Evolutionary conservation across 2,888 invertebrate species (phyloP), one percentile per base, ranked within the genome.

Genomic region (Diarsia mendica): DNA sequence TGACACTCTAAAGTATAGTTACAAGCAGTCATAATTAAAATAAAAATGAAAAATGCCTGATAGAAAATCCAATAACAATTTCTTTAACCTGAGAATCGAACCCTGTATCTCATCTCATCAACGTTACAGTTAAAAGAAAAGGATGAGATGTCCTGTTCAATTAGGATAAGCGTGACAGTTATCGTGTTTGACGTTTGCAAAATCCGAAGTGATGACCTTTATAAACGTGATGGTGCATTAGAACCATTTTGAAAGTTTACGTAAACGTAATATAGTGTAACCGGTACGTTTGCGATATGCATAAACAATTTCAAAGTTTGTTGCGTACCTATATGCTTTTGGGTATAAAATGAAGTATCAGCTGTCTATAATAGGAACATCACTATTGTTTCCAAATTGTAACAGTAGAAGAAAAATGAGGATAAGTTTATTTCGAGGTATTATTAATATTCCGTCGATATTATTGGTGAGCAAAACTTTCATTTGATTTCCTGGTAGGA

Each of bases 221-320:
- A 13, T 53, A n/a, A 28, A 13, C 5, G 2, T 72, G 71, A 79
- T 20, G 9, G 20, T 15, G 5, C 33, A 23, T 81, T 10, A 66
- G n/a, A 39, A 28, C n/a, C n/a, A 66, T 64, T 55, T 39, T 63
- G 33, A 64, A 58, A 13, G 11, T 75, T 9, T 0, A 9, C n/a
- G 4, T 44, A 55, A 81, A 67, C 23, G 33, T 23, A 9, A 39
- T 18, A 64, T 67, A 13, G 55, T 28, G 49, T 13, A 63, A 55
- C 46, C 15, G 23, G 53, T 11, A n/a, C 18, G 28, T 73, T 65
- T 49, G 63, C 51, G 79, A 83, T 75, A 82, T 75, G 60, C 79
- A 71, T 64, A 78, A 78, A 83, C 72, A 71, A 82, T 82, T 51
- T 61, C 49, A 53, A 83, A 83, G 39, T 83, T 85, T 4, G 49